These are phyloP conservation scores for Calliopsis andreniformis DNA, from an alignment of 1,140 invertebrate genomes.

Conservation along the genomic window DNA sequence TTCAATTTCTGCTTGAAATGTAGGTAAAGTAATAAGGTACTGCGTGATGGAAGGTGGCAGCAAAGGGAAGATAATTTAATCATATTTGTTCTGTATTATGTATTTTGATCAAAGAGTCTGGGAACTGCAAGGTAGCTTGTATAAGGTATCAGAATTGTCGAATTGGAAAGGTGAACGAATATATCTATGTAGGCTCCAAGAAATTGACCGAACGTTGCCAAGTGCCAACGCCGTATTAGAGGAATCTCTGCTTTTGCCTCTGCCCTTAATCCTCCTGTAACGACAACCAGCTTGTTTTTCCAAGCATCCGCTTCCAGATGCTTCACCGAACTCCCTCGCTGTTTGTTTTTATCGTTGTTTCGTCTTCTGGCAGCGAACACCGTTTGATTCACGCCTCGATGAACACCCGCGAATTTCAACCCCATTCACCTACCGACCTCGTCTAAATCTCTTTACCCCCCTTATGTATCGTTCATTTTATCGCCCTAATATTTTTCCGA, in stretches of 20 bases:
- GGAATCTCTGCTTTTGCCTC: conserved; percentile 7
- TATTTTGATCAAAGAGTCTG: no score
- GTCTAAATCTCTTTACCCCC: conserved; percentile 4
- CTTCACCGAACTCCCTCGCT: conserved; percentile 32
- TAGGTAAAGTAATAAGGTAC: no score
- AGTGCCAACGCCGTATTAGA: conserved; percentile 10
- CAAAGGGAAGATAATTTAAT: no score
- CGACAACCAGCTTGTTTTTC: conserved; percentile 54
- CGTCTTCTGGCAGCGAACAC: conserved; percentile 37
- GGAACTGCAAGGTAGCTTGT: no score
- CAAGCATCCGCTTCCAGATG: conserved; percentile 33
- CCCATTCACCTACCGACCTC: conserved; percentile 20
- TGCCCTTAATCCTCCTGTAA: conserved; percentile 49
- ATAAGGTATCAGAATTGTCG: no score
- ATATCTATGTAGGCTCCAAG: background rate
- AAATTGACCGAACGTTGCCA: conserved; percentile 34
- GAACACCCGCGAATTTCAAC: conserved; percentile 34
- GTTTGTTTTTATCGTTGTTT: conserved; percentile 47
- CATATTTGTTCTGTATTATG: no score
- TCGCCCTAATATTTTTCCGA: background rate
- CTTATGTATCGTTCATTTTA: background rate
- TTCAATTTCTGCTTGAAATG: no score
- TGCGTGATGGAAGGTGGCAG: no score
- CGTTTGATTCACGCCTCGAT: conserved; percentile 31
- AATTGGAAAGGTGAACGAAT: background rate